Evolutionary conservation across 2,797 vertebrate species (phyloP).

Genomic region (Lagodon rhomboides): DNA sequence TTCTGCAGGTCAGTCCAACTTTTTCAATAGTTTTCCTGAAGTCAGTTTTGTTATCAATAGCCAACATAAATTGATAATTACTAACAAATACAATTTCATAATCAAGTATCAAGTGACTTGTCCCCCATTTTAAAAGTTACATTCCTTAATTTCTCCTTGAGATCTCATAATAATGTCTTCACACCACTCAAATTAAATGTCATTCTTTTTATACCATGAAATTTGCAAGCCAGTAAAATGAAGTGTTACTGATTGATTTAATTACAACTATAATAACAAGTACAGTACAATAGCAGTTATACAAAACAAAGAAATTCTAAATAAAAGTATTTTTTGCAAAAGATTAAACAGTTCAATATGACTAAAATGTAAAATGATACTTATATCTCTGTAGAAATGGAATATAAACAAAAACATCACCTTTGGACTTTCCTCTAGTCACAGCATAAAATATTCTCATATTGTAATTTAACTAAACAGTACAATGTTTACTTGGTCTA

Average conservation of each 20-base stretch:
- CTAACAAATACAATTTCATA: too few species aligned
- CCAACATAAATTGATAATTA: too few species aligned
- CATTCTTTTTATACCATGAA: too few species aligned
- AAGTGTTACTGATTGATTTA: not conserved
- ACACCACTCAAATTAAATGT: too few species aligned
- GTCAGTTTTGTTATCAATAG: too few species aligned
- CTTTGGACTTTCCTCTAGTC: not conserved
- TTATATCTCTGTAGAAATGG: not conserved
- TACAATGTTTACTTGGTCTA: not conserved
- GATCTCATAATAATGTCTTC: too few species aligned
- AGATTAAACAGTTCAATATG: not conserved
- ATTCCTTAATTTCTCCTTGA: too few species aligned
- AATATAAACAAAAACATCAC: not conserved
- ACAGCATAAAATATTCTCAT: not conserved
- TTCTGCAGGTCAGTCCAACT: too few species aligned
- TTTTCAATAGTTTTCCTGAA: too few species aligned
- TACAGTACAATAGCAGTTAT: not conserved
- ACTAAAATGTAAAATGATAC: conserved; percentile 2
- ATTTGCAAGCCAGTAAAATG: too few species aligned
- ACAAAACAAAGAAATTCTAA: not conserved
- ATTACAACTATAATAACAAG: not conserved
- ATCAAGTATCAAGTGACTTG: too few species aligned
- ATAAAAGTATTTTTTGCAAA: not conserved
- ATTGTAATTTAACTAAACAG: not conserved
- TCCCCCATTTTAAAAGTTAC: too few species aligned